Base-by-base conservation (phyloP, 2,888 invertebrate genomes). In the Nemoura dubitans region DNA sequence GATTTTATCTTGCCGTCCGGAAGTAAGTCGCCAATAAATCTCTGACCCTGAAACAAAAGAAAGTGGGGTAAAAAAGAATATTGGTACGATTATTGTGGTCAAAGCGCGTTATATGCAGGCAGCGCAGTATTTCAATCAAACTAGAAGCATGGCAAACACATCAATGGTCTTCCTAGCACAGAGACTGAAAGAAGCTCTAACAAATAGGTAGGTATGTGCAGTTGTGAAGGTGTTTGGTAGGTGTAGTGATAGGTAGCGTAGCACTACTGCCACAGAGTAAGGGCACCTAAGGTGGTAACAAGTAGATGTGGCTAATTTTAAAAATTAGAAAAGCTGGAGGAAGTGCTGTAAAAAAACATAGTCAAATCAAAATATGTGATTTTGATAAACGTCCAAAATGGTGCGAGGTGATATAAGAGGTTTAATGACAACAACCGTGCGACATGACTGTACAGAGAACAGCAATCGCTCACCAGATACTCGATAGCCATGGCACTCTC, bases 1-100 rank as follows among this genome's bases (percentile, higher is more conserved):
- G 97, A 97, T 91, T 95, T 95, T 87, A 98, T 98, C 93, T 97
- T 97, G 21, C 98, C 98, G 93, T 96, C 97, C 76, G 95, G 92
- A 90, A 97, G 93, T 81, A 98, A 92, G 91, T 98, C 98, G 43
- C 97, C 98, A 85, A 96, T 95, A 93, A 98, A 98, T 91, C 95
- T 96, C 92, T 97, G 97, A 0, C 98, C 97, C 96, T 97, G 90
- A 85, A 93, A 90, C 90, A 83, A 89, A 88, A 87, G 87, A 85
- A 88, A 80, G 42, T 86, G 83, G 30, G 29, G 25, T 27, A 85
- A n/a, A 85, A 76, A 59, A 10, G 14, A 59, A 7, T 59, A 59
- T 16, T 59, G 59, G 27, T 78, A 42, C 77, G 84, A 59, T 43
- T 16, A 27, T 81, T 87, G 78, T n/a, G 76, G 3, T 6, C 36